Evolutionary conservation across 2,113 vertebrate species (phyloP).

Genomic region (Sporophila hypoxantha): DNA sequence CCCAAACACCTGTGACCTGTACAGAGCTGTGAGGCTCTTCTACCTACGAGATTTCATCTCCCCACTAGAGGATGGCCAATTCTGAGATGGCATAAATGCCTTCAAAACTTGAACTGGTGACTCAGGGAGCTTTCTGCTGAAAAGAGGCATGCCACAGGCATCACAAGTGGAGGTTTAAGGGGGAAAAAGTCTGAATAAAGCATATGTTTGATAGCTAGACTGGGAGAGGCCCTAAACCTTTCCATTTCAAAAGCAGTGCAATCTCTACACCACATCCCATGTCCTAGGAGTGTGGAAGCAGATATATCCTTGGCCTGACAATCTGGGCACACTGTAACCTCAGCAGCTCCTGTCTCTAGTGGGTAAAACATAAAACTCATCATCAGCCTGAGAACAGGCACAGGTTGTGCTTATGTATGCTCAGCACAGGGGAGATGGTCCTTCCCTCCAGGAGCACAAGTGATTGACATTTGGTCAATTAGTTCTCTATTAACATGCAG

Average conservation of each 20-base stretch:
- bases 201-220: not conserved
- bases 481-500: slow-evolving; percentile 6
- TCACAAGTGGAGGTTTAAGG: not conserved
- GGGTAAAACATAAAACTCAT: not conserved
- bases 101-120: not conserved
- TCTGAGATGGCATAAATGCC: not conserved
- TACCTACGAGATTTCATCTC: not conserved
- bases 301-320: not conserved
- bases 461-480: not conserved
- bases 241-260: not conserved
- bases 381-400: not conserved
- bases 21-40: not conserved
- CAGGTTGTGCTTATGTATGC: fast-evolving
- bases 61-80: not conserved
- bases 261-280: not conserved
- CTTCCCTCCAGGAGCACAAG: not conserved
- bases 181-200: not conserved
- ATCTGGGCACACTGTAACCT: not conserved
- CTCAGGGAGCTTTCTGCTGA: not conserved
- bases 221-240: not conserved
- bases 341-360: not conserved
- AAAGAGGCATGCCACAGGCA: fast-evolving
- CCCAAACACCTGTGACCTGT: not conserved
- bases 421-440: not conserved
- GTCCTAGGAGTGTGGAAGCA: not conserved